phyloP scores from a whole-genome alignment of 2,888 invertebrate species.

The Nomada fabriciana region DNA sequence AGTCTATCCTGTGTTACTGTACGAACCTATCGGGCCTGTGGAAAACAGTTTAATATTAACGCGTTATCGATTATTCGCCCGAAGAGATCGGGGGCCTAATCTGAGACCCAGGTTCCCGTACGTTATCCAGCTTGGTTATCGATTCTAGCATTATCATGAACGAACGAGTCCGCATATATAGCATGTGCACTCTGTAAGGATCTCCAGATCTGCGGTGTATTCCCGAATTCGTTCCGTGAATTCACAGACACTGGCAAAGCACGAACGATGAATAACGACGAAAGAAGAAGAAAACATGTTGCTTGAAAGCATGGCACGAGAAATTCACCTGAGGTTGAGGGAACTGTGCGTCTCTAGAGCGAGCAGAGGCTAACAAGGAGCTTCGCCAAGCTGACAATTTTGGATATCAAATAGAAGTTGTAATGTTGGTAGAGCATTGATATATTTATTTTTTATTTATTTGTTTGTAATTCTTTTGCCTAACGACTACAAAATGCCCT shows the following conservation, averaged over 20 bases:
- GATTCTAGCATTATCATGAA: conserved; percentile 22
- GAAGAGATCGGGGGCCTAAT: conserved; percentile 9
- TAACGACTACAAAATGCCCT: no score
- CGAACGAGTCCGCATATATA: neutral
- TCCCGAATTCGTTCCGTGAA: conserved; percentile 7
- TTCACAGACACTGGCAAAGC: neutral
- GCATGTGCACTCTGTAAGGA: neutral
- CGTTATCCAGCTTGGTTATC: conserved; percentile 13
- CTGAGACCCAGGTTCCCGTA: neutral
- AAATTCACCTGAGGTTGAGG: neutral
- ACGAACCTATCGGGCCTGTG: no score
- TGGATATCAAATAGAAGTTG: no score
- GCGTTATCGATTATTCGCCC: conserved; percentile 30
- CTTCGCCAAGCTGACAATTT: no score
- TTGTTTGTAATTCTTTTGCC: no score
- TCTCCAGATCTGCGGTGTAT: conserved; percentile 1
- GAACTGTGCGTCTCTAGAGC: no score
- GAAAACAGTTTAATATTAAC: conserved; percentile 32
- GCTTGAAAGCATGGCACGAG: neutral
- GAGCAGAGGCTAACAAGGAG: no score
- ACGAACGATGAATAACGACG: neutral
- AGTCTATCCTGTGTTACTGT: neutral
- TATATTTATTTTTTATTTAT: no score
- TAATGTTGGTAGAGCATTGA: no score
- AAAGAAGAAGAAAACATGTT: neutral